These are phyloP conservation scores for Elgaria multicarinata DNA, from an alignment of 2,113 vertebrate genomes.

Conservation along the genomic window DNA sequence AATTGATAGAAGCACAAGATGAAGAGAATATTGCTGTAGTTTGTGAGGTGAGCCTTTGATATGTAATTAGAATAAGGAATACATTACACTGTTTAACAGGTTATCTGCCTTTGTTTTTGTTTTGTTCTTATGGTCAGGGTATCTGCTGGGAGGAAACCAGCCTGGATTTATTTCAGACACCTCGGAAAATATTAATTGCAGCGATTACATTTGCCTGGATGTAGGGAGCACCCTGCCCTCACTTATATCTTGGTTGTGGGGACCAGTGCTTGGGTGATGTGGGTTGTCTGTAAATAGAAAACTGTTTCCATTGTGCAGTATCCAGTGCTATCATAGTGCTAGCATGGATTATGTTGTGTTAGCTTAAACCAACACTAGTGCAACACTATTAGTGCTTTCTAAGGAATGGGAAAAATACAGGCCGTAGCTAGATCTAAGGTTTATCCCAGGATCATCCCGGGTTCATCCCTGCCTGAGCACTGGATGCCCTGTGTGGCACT, in stretches of 20 bases:
- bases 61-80: not conserved
- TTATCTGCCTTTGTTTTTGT: not conserved
- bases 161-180: not conserved
- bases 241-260: not conserved
- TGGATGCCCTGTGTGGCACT: too few species aligned
- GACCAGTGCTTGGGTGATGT: not conserved
- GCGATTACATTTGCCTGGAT: not conserved
- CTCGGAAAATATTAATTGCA: not conserved
- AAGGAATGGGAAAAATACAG: too few species aligned
- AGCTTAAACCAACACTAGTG: too few species aligned
- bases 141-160: not conserved
- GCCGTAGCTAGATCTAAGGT: too few species aligned
- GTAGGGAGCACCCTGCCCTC: not conserved
- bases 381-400: too few species aligned
- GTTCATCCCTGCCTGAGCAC: too few species aligned
- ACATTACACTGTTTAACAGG: not conserved
- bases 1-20: slow-evolving; percentile 82
- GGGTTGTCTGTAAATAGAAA: not conserved
- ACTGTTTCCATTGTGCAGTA: too few species aligned
- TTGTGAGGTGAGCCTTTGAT: slow-evolving; percentile 83
- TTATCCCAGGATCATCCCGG: too few species aligned
- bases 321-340: too few species aligned
- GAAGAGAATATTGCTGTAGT: slow-evolving; percentile 80
- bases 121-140: not conserved
- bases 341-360: too few species aligned